Base-by-base conservation (phyloP, 2,888 invertebrate genomes). In the Cosmia pyralina region DNA sequence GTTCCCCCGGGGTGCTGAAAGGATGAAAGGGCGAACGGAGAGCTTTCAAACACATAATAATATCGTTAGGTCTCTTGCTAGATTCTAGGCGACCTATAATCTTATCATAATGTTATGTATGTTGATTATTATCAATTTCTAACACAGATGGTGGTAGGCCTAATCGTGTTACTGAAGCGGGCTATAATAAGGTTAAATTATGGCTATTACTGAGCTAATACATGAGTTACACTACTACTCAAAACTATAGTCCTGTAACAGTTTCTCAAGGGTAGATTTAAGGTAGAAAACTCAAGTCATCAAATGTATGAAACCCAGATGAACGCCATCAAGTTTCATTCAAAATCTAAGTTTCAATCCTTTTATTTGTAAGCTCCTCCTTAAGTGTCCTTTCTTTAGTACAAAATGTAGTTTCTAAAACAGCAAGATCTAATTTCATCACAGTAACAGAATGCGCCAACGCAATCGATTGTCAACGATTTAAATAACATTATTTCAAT, bases 401-500 rank as follows among this genome's bases (percentile, higher is more conserved):
- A 0, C 2, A 64, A 64, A 63, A 58, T n/a, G 1, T 64, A 64
- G 64, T 58, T 69, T 57, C 55, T 48, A 48, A 60, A 71, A 59
- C 19, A 34, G 4, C 28, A 52, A 41, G 15, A 53, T 8, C 11
- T 5, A 19, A 46, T 58, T 28, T 48, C 19, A 22, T 34, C 48
- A 60, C 7, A 17, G 38, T 17, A 74, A 52, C 38, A 17, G 58
- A 60, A 62, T 50, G 44, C 34, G 10, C 17, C 22, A 41, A 53
- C 34, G 58, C 58, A 52, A 63, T 34, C 22, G 13, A 46, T 41
- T 41, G 55, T 11, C 38, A 22, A n/a, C 22, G 59, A 15, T 75
- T 46, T 44, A 41, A 55, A 63, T n/a, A 63, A 60, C 2, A 53
- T 77, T 28, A 69, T 53, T 69, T 50, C 44, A 69, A 65, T 60